A percentile compares a stretch with the other conserved stretches of the same genome.
phyloP scores from a whole-genome alignment of 2,888 invertebrate genomes.

The Liopterus haemorrhoidalis region DNA sequence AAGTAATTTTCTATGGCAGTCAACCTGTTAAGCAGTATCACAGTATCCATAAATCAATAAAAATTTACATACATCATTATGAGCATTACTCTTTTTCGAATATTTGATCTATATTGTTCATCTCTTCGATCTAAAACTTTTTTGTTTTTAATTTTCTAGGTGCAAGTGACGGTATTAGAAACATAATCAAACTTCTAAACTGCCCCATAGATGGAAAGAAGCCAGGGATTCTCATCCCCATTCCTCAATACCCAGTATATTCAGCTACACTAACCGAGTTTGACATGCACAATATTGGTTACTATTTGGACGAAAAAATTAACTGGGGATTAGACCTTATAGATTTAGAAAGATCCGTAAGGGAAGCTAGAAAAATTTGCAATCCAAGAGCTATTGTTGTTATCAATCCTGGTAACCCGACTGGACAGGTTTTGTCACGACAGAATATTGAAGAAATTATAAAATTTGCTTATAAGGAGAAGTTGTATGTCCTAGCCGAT shows the following conservation, averaged over 20 bases:
- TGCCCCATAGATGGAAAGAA: slow-evolving; percentile 39
- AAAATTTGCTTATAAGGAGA: slow-evolving; percentile 61
- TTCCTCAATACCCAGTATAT: slow-evolving; percentile 73
- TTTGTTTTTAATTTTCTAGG: no score
- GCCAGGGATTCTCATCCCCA: slow-evolving; percentile 66
- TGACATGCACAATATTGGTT: slow-evolving; percentile 58
- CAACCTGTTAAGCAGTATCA: no score
- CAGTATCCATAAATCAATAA: no score
- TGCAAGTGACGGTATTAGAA: slow-evolving; percentile 27
- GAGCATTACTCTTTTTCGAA: no score
- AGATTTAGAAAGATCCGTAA: slow-evolving; percentile 57
- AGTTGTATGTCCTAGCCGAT: slow-evolving; percentile 62
- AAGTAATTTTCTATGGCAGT: no score
- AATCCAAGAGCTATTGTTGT: slow-evolving; percentile 62
- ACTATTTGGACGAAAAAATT: slow-evolving; percentile 63
- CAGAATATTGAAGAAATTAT: slow-evolving; percentile 65
- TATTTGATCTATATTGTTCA: no score
- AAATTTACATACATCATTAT: no score
- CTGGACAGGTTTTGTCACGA: slow-evolving; percentile 60
- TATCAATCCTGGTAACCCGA: slow-evolving; percentile 76
- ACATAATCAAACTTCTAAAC: slow-evolving; percentile 41
- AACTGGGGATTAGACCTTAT: slow-evolving; percentile 59
- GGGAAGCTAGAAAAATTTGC: slow-evolving; percentile 49
- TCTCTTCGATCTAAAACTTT: no score
- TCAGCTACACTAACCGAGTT: slow-evolving; percentile 67